phyloP scores from a whole-genome alignment of 2,113 vertebrate species.

The Gymnocephalus cernua region DNA sequence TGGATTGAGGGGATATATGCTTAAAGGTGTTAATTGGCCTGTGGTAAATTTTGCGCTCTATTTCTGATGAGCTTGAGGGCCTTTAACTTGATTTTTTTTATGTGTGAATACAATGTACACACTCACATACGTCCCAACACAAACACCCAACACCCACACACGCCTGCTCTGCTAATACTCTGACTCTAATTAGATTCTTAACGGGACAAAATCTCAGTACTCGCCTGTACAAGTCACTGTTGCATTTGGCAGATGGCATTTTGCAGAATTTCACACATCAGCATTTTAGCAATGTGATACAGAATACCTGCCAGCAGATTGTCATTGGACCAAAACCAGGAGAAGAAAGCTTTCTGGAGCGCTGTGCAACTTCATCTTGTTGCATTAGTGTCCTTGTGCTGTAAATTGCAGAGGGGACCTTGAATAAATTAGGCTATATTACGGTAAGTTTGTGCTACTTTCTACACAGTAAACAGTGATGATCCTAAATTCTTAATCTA shows the following conservation, averaged over 20 bases:
- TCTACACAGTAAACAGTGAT: constrained; percentile 19
- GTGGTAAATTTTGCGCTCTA: constrained; percentile 17
- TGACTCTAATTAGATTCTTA: constrained; percentile 25
- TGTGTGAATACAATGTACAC: neutral
- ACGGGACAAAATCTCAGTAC: constrained; percentile 8
- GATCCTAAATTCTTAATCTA: neutral
- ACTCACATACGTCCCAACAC: neutral
- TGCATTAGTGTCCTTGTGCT: constrained; percentile 41
- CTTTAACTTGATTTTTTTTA: neutral
- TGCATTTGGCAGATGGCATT: constrained; percentile 45
- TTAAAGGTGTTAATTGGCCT: constrained; percentile 3
- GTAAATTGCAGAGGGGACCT: constrained; percentile 26
- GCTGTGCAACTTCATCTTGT: constrained; percentile 36
- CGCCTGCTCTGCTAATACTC: neutral
- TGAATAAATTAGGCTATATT: neutral
- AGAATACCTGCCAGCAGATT: constrained; percentile 52
- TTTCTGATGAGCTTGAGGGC: constrained; percentile 16
- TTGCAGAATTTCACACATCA: constrained; percentile 31
- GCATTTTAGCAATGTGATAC: constrained; percentile 43
- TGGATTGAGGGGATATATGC: neutral
- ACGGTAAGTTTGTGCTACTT: neutral
- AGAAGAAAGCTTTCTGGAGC: constrained; percentile 17
- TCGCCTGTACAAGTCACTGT: constrained; percentile 8
- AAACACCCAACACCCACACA: neutral
- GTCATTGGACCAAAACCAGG: constrained; percentile 27